These are phyloP conservation scores for Chiroxiphia lanceolata DNA, from an alignment of 2,797 vertebrate genomes.

Conservation along the genomic window DNA sequence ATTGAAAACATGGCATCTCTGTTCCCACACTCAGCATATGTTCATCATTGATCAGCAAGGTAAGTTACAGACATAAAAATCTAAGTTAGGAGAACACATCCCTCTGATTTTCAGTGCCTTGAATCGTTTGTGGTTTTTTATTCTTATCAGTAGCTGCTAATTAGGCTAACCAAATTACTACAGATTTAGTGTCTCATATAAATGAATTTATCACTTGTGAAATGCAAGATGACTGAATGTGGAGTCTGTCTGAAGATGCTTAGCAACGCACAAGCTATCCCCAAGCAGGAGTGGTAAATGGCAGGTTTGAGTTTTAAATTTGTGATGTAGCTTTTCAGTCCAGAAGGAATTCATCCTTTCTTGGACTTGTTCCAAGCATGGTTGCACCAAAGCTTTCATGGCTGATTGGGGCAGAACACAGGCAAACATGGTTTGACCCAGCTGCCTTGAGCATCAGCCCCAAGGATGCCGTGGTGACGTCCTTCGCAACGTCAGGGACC, in stretches of 20 bases:
- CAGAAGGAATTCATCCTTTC: background rate
- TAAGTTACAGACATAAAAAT: background rate
- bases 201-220: background rate
- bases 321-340: background rate
- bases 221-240: background rate
- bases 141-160: background rate
- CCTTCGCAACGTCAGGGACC: accelerated
- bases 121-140: background rate
- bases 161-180: background rate
- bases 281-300: background rate
- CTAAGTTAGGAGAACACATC: background rate
- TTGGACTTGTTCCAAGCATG: background rate
- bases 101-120: background rate
- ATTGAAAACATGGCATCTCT: background rate
- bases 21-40: background rate
- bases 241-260: background rate
- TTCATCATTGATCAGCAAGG: background rate
- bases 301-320: background rate
- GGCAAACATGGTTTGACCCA: accelerated
- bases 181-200: background rate
- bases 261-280: background rate
- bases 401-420: background rate
- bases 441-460: background rate
- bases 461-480: accelerated
- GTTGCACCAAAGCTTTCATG: background rate